Conservation (phyloP, 2,888 invertebrate species). For the Clivina fossor region DNA sequence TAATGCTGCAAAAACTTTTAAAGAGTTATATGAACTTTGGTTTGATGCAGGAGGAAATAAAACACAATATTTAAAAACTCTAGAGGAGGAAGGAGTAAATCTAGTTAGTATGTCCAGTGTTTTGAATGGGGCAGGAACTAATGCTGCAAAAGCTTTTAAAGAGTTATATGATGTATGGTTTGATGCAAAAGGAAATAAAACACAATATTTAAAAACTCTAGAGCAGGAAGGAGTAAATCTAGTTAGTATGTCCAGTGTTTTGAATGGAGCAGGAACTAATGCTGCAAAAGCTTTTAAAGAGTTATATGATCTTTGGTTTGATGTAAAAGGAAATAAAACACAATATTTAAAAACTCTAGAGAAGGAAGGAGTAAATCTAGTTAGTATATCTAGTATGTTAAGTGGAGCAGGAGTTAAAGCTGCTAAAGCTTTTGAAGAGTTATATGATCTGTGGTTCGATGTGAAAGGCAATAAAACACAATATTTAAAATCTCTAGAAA, state of each 20-base stretch:
- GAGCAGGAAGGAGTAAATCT: conserved; percentile 33
- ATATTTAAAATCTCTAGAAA: conserved; percentile 43
- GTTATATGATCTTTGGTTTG: conserved; percentile 45
- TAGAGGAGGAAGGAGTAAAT: conserved; percentile 28
- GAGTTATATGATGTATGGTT: conserved; percentile 35
- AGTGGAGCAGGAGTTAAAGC: conserved; percentile 40
- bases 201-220: conserved; percentile 35
- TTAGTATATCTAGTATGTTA: conserved; percentile 41
- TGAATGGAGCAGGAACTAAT: conserved; percentile 40
- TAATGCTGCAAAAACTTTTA: conserved; percentile 22
- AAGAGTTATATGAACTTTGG: conserved; percentile 20
- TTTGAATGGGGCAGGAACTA: conserved; percentile 35
- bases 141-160: conserved; percentile 35
- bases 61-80: conserved; percentile 17
- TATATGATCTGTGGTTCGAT: conserved; percentile 42
- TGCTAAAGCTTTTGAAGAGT: conserved; percentile 40
- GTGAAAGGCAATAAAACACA: conserved; percentile 40
- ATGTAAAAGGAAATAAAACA: conserved; percentile 41
- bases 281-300: conserved; percentile 43
- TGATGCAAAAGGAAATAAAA: conserved; percentile 35
- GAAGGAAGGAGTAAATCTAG: conserved; percentile 43
- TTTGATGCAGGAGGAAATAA: conserved; percentile 21
- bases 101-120: conserved; percentile 34
- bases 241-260: conserved; percentile 36
- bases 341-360: conserved; percentile 45